These are phyloP conservation scores for Platycheirus rosarum DNA, from an alignment of 2,888 invertebrate genomes.

Conservation along the genomic window DNA sequence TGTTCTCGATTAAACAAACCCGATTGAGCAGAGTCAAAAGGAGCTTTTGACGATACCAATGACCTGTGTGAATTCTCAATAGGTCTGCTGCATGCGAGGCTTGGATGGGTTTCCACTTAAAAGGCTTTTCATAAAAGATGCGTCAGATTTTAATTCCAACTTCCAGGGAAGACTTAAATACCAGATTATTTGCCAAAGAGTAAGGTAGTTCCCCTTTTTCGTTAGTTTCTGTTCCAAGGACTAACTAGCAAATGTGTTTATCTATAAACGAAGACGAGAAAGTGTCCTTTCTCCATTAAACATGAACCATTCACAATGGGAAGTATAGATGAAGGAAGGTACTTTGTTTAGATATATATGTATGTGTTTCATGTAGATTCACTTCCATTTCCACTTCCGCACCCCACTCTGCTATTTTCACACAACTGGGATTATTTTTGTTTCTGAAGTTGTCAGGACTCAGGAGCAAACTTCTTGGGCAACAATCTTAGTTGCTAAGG, in stretches of 20 bases:
- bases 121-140: neutral
- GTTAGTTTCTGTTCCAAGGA: neutral
- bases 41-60: neutral
- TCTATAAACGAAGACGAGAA: too few species aligned
- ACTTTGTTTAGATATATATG: too few species aligned
- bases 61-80: neutral
- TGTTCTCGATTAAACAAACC: neutral
- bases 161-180: neutral
- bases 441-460: conserved; percentile 20
- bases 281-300: too few species aligned
- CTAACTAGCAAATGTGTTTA: too few species aligned
- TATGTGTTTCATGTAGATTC: too few species aligned
- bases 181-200: neutral
- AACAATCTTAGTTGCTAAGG: conserved; percentile 16
- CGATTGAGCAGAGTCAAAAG: neutral
- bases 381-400: too few species aligned
- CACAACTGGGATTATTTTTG: conserved; percentile 23
- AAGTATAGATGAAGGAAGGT: neutral
- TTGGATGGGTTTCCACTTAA: neutral
- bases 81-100: neutral
- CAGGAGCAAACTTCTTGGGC: neutral
- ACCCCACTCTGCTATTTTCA: neutral
- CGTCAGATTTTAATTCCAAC: neutral
- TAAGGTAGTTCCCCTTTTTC: neutral
- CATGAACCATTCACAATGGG: too few species aligned